Base-by-base conservation (phyloP, 2,797 vertebrate species). In the Columba guinea region DNA sequence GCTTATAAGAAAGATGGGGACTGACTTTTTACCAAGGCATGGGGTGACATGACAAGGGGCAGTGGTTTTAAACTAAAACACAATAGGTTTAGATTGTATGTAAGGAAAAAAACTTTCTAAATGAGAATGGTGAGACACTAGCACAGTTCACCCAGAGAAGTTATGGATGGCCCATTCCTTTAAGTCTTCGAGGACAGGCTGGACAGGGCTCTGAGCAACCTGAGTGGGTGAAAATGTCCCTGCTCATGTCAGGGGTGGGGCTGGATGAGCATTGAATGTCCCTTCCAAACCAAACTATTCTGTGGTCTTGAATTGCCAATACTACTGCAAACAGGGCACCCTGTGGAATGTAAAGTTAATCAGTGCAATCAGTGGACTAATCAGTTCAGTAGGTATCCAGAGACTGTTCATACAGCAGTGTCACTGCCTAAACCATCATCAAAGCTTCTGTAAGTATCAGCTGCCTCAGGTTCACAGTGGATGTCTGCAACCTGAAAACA, bases 141-240 rank as follows among this genome's bases (percentile, higher is more conserved):
- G 3, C 1, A 3, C 9, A 35, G 17, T 30, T 0, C 86, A 10
- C 5, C 28, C 44, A 34, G 68, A 62, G 48, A 2, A 39, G 3
- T 1, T 62, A 26, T 63, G 28, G 35, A 1, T 88, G 46, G 5
- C 20, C 13, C 22, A 10, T 24, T 11, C 21, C 27, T 73, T 10
- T 7, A 0, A 78, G 0, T 3, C 10, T 6, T 4, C 46, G 27
- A 14, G 17, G 11, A 1, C n/a, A 48, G 27, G 28, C 0, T 59
- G 65, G 13, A 35, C 0, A 1, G 5, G 26, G 18, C 13, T 64
- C 4, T 46, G 74, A 81, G 15, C 14, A 46, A 0, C 2, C 20
- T 69, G 32, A 1, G 1, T 1, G 3, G 1, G 11, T 22, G 27
- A 3, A 71, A 15, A 1, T 37, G 70, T 32, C 13, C 8, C 32